Evolutionary conservation across 2,888 invertebrate species (phyloP).

Genomic region (Therioaphis trifolii): DNA sequence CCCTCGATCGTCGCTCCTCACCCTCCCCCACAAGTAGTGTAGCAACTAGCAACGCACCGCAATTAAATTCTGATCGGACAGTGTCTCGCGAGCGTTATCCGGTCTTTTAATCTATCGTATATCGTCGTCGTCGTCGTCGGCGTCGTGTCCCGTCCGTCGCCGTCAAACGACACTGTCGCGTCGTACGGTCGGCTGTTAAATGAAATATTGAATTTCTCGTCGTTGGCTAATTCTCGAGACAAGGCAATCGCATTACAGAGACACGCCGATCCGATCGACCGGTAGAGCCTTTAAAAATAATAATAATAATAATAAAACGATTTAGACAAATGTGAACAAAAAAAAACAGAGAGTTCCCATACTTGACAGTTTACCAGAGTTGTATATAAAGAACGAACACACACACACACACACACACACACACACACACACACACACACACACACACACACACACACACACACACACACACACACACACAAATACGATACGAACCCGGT

Average conservation of each 20-base stretch:
- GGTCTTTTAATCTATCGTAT: slow-evolving; percentile 59
- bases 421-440: too few relatives aligned
- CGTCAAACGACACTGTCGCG: slow-evolving; percentile 26
- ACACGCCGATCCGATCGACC: neutral
- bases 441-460: too few relatives aligned
- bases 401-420: too few relatives aligned
- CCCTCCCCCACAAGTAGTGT: too few relatives aligned
- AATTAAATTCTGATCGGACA: slow-evolving; percentile 53
- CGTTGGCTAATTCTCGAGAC: slow-evolving; percentile 53
- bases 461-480: too few relatives aligned
- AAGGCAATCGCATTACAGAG: slow-evolving; percentile 55
- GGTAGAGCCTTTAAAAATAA: neutral
- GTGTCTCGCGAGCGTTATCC: slow-evolving; percentile 41
- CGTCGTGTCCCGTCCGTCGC: neutral
- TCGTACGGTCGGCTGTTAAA: slow-evolving; percentile 41
- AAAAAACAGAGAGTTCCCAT: neutral
- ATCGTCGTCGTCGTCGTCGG: neutral
- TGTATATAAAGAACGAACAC: neutral
- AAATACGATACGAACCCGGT: slow-evolving; percentile 42
- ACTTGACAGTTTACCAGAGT: slow-evolving; percentile 44
- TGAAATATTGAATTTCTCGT: slow-evolving; percentile 60
- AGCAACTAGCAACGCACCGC: neutral
- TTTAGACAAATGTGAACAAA: slow-evolving; percentile 50
- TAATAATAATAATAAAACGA: slow-evolving; percentile 20
- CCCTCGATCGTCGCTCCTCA: neutral